Evolutionary conservation across 2,113 vertebrate species (phyloP).

Genomic region (Pseudonaja textilis): DNA sequence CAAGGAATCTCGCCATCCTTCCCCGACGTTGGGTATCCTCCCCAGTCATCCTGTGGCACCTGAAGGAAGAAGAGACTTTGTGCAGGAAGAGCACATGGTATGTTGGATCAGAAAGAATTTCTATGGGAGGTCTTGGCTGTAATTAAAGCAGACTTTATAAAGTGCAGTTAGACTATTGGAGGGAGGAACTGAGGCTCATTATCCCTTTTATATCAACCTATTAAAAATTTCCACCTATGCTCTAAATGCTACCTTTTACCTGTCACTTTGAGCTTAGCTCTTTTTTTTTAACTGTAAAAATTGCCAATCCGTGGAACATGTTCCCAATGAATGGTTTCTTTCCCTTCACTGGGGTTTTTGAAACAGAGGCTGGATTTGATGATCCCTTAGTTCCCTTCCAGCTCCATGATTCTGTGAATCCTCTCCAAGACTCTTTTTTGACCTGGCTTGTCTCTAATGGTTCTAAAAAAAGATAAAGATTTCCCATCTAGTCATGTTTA

Average conservation of each 20-base stretch:
- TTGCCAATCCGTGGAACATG: background rate
- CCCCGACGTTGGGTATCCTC: conserved; percentile 78
- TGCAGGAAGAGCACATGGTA: background rate
- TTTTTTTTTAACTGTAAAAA: background rate
- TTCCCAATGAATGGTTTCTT: background rate
- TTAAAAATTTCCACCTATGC: background rate
- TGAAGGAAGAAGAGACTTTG: conserved; percentile 59
- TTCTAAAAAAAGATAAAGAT: background rate
- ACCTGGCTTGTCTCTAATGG: background rate
- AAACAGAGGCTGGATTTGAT: background rate
- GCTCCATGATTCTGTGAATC: background rate
- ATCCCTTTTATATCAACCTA: background rate
- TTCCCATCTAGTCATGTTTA: background rate
- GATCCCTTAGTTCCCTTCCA: background rate
- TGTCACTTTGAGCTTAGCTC: background rate
- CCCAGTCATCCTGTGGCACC: conserved; percentile 97
- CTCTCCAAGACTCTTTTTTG: background rate
- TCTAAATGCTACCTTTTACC: background rate
- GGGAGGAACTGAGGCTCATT: background rate
- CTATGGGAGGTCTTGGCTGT: background rate
- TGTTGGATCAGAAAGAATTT: background rate
- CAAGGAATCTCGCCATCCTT: conserved; percentile 94
- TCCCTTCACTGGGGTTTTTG: background rate
- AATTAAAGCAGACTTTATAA: background rate
- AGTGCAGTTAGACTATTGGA: background rate